Base-by-base conservation (phyloP, 1,140 invertebrate genomes). In the Ceratitis capitata region DNA sequence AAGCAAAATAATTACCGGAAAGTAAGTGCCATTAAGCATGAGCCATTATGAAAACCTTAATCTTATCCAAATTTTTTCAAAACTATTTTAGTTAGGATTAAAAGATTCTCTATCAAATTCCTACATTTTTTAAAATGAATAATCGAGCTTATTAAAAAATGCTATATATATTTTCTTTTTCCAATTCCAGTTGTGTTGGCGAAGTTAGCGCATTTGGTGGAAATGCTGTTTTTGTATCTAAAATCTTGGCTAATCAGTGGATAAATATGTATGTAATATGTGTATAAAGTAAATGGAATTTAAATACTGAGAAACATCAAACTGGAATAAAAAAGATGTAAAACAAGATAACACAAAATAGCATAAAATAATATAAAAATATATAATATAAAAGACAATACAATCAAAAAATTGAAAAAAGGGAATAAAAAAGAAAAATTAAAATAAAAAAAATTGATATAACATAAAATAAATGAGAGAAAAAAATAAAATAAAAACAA, bases 181-280 rank as follows among this genome's bases (percentile, higher is more conserved):
- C 4, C 14, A 1, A 32, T 39, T 39, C n/a, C 39, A 69, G 88
- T 78, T 90, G 85, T 90, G 91, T 90, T 88, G 86, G 86, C 91
- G 85, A 88, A 87, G 64, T 69, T 91, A 83, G 86, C 89, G n/a
- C 35, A 87, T 69, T 61, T 87, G 87, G 88, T 84, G n/a, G 84
- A 89, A 78, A 83, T 88, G 26, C 61, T 88, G n/a, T 88, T 91
- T 84, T 85, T 91, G 64, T 87, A 90, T 85, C 82, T 91, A 35
- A 88, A 87, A 85, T 87, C 74, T 82, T 91, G 90, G 90, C 86
- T 91, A 82, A 89, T 88, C 85, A 89, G 85, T 51, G 88, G 87
- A 86, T 91, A 83, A 86, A 56, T 12, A 84, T 64, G n/a, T n/a
- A 19, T 69, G 56, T 26, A 49, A 47, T 39, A 39, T 64, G n/a